phyloP scores from a whole-genome alignment of 2,113 vertebrate species.

The Paedocypris sp. region DNA sequence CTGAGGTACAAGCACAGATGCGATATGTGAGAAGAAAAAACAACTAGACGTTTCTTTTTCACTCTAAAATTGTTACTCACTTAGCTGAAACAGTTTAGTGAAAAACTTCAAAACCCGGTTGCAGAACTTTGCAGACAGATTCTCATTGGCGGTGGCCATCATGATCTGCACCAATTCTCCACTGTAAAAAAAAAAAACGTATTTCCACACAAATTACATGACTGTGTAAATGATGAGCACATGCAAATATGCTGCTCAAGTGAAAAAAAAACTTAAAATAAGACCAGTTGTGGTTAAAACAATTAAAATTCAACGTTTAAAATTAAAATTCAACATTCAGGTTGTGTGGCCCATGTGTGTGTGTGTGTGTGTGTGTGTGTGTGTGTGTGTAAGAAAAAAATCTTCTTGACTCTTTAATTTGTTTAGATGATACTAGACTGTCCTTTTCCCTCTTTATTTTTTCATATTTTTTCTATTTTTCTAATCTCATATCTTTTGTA shows the following conservation, averaged over 20 bases:
- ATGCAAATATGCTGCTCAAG: not conserved
- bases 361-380: too few species aligned
- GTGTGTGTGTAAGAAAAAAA: too few species aligned
- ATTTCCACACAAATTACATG: too few species aligned
- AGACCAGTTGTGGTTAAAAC: too few species aligned
- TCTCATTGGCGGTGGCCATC: conserved; percentile 96
- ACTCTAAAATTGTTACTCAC: conserved; percentile 62
- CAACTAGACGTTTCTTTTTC: not conserved
- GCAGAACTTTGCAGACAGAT: conserved; percentile 92
- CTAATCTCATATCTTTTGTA: too few species aligned
- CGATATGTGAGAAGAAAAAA: not conserved
- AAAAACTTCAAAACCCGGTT: conserved; percentile 96
- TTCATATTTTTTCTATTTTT: not conserved
- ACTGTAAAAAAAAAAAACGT: conserved; percentile 47
- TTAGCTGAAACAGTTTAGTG: conserved; percentile 96
- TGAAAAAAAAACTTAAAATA: too few species aligned
- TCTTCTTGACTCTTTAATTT: too few species aligned
- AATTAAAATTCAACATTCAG: too few species aligned
- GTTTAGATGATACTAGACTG: too few species aligned
- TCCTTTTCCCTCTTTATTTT: not conserved
- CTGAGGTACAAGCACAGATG: conserved; percentile 44
- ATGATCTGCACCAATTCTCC: conserved; percentile 97
- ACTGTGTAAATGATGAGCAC: too few species aligned
- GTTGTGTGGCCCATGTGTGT: too few species aligned
- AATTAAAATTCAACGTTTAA: too few species aligned